phyloP scores from a whole-genome alignment of 2,797 vertebrate genomes.

The Microcaecilia unicolor region DNA sequence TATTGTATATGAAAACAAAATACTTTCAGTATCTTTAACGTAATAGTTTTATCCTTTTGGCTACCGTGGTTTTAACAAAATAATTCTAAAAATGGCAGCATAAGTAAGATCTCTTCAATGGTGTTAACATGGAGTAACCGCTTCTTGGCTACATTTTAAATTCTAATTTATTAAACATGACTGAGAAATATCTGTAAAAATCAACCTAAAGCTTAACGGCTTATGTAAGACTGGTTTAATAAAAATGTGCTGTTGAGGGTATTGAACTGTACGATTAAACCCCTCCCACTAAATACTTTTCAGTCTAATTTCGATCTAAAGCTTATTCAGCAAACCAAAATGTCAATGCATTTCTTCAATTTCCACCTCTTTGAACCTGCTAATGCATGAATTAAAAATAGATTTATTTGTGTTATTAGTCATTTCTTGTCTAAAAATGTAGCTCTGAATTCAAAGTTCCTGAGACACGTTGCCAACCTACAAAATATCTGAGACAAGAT shows the following conservation, averaged over 20 bases:
- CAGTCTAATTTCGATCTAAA: conserved; percentile 66
- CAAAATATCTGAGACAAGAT: conserved; percentile 39
- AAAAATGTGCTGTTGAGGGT: conserved; percentile 51
- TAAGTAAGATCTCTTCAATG: not conserved
- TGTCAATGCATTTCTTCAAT: conserved; percentile 76
- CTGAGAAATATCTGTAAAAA: conserved; percentile 50
- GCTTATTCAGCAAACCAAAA: conserved; percentile 98
- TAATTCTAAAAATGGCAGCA: not conserved
- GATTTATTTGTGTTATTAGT: conserved; percentile 61
- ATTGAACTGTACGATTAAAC: conserved; percentile 57
- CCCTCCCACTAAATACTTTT: conserved; percentile 55
- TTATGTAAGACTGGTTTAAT: conserved; percentile 58
- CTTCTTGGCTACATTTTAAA: conserved; percentile 24
- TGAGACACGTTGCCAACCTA: conserved; percentile 28
- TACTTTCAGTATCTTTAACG: not conserved
- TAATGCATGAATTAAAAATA: conserved; percentile 65
- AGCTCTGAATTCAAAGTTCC: conserved; percentile 48
- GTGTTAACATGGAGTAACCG: conserved; percentile 11
- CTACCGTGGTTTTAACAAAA: not conserved
- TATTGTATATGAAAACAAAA: not conserved
- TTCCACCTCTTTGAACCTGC: conserved; percentile 78
- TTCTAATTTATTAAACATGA: conserved; percentile 26
- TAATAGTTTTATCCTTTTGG: not conserved
- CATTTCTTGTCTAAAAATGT: conserved; percentile 35
- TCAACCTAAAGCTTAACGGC: conserved; percentile 65